Base-by-base conservation (phyloP, 2,797 vertebrate species). In the Molossus alvarezi region DNA sequence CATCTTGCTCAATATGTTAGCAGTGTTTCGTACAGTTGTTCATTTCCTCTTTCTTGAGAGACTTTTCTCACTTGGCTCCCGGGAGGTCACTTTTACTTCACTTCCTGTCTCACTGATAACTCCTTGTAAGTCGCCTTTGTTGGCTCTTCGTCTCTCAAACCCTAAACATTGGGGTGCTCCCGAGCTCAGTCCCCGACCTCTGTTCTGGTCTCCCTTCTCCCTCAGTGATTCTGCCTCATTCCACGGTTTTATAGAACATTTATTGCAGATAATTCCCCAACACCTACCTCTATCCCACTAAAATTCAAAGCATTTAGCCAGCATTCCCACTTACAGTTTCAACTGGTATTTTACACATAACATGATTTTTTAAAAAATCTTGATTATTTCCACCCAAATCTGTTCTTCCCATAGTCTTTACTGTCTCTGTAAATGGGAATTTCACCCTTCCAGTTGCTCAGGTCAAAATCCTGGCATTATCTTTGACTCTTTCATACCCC, bases 11-110 rank as follows among this genome's bases (percentile, higher is more conserved):
- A 94, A 85, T 80, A 71, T 23, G 53, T 77, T 64, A 88, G 86
- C 41, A 53, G 33, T 90, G 88, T 96, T 92, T 96, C 88, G 79
- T 65, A 53, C 10, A 51, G 45, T 67, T 84, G 48, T 60, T 94
- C 41, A 72, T 94, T 95, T 96, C 82, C 92, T 96, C 85, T 80
- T 94, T 90, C n/a, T 75, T 57, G 72, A 91, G 87, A 96, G 57
- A 48, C 21, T 91, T 88, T 79, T 72, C 81, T 97, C 84, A 92
- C 93, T 94, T 88, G 20, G 18, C 69, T 91, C 87, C 83, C 25
- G 15, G 29, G 53, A 64, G 55, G 81, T 73, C 53, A 73, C 62
- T 77, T 23, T 96, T 88, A 75, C 53, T 85, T 95, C 58, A 93
- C 55, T 93, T 95, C 64, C 76, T 86, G 14, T 90, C 77, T 91